A percentile compares a stretch with the other conserved stretches of the same genome.
Evolutionary conservation across 2,888 invertebrate genomes (phyloP).

Genomic region (Lypha dubia): DNA sequence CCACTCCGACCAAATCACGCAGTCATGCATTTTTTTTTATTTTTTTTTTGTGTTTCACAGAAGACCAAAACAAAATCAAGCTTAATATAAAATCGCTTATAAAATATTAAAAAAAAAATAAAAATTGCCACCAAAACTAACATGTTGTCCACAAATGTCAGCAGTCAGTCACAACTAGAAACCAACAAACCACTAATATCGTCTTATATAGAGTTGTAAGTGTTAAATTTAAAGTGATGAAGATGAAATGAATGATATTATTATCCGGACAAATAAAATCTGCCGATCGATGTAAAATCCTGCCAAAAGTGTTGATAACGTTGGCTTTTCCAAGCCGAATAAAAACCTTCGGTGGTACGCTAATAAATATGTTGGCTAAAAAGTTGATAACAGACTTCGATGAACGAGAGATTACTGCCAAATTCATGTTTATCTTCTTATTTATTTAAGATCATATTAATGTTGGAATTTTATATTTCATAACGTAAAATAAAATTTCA

Average conservation of each 20-base stretch:
- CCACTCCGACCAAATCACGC: conserved; percentile 16
- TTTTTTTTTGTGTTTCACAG: not conserved
- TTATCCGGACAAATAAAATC: not conserved
- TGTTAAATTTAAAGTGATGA: conserved; percentile 28
- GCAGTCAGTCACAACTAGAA: not conserved
- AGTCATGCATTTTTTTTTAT: not conserved
- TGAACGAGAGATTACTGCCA: conserved; percentile 42
- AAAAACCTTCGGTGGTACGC: not conserved
- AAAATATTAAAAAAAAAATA: conserved; percentile 26
- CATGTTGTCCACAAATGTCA: conserved; percentile 49
- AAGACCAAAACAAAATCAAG: conserved; percentile 22
- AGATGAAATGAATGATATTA: not conserved
- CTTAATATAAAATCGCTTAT: conserved; percentile 35
- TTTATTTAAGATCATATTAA: conserved; percentile 4
- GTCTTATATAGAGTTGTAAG: conserved; percentile 31
- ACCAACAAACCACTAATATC: conserved; percentile 24
- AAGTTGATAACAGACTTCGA: conserved; percentile 12
- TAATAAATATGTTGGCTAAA: not conserved
- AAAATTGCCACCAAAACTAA: conserved; percentile 62
- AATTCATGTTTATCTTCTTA: conserved; percentile 26
- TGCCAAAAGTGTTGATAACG: no score
- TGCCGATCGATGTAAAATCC: not conserved
- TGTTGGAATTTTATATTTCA: conserved; percentile 1
- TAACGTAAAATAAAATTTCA: not conserved
- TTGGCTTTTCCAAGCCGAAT: not conserved